Evolutionary conservation across 2,113 vertebrate species (phyloP).

Genomic region (Corythornis vintsioides): DNA sequence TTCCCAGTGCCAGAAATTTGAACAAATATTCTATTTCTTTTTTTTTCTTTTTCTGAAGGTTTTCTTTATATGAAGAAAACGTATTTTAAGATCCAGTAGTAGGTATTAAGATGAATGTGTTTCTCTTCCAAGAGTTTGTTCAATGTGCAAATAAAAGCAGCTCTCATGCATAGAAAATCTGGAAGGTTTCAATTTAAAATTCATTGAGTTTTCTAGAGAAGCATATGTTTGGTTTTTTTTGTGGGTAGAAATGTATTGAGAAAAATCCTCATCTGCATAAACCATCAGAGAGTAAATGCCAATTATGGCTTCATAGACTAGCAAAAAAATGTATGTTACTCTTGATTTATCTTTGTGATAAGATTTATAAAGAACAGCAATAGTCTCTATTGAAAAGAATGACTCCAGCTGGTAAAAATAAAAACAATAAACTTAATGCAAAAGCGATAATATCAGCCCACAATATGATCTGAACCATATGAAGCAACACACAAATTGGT

Average conservation of each 20-base stretch:
- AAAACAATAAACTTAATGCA: conserved; percentile 8
- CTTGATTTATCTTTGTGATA: conserved; percentile 39
- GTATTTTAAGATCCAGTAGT: neutral
- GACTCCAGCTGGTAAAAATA: neutral
- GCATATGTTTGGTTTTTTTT: neutral
- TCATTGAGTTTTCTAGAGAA: conserved; percentile 15
- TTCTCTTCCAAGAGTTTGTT: conserved; percentile 30
- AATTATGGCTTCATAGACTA: conserved; percentile 20
- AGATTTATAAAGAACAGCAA: conserved; percentile 14
- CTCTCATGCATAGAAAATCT: neutral
- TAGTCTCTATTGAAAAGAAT: neutral
- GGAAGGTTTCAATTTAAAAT: conserved; percentile 22
- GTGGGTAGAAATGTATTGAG: neutral
- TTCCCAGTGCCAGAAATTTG: neutral
- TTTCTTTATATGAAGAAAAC: neutral
- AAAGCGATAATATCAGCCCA: neutral
- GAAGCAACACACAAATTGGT: neutral
- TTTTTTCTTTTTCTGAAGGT: neutral
- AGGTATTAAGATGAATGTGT: conserved; percentile 20
- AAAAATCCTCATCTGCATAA: conserved; percentile 32
- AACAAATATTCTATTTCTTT: neutral
- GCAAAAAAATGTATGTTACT: conserved; percentile 15
- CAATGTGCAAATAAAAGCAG: conserved; percentile 13
- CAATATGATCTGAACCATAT: neutral
- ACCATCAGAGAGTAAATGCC: neutral